Conservation (phyloP, 1,140 invertebrate species). For the Caerostris darwini region DNA sequence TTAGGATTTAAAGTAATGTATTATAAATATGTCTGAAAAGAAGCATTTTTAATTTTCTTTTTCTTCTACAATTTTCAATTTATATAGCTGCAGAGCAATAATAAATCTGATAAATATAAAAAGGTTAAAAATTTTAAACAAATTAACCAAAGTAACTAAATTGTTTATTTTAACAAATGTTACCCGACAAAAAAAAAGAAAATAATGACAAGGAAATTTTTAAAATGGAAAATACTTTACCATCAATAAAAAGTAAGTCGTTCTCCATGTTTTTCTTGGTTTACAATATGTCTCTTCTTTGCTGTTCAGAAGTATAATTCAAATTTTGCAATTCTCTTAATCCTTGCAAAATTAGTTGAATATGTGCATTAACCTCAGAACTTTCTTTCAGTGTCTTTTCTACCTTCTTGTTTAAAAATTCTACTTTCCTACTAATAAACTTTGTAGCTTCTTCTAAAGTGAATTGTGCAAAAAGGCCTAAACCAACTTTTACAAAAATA, state of each 20-base stretch:
- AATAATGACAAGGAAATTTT: not conserved
- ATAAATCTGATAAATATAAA: no score
- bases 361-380: conserved; percentile 88
- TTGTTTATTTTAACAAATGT: no score
- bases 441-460: conserved; percentile 87
- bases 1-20: no score
- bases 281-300: conserved; percentile 74
- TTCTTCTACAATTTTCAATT: no score
- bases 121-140: no score
- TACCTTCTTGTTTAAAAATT: conserved; percentile 84
- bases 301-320: conserved; percentile 45
- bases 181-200: no score
- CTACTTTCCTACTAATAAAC: conserved; percentile 87
- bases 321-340: conserved; percentile 76
- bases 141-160: no score
- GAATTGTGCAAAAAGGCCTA: conserved; percentile 89
- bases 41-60: no score
- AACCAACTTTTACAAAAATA: conserved; percentile 89
- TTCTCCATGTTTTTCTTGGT: not conserved
- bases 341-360: conserved; percentile 86
- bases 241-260: conserved; percentile 21
- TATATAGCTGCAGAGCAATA: no score
- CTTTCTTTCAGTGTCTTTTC: conserved; percentile 86
- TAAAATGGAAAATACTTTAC: conserved; percentile 13
- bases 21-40: no score